Base-by-base conservation (phyloP, 2,888 invertebrate genomes). In the Zygaena filipendulae region DNA sequence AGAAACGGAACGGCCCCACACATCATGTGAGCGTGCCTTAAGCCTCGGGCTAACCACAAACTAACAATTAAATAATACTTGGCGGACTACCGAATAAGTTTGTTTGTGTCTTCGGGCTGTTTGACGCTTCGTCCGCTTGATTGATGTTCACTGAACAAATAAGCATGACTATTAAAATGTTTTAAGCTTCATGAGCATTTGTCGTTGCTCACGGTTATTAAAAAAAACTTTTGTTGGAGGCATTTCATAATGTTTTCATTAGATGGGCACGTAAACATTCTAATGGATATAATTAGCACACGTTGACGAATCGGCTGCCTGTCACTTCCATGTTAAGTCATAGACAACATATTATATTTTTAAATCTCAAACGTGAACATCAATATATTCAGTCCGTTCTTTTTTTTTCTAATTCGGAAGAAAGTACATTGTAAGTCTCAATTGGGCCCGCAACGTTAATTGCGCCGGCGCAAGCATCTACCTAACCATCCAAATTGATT, bases 51-150 rank as follows among this genome's bases (percentile, higher is more conserved):
- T 48, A 45, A 40, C 52, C 52, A 55, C 63, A 59, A 53, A 60
- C 67, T 58, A 63, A 69, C 68, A 74, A 77, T 79, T 75, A 79
- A 74, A 75, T 74, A 67, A 69, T 63, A 62, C 70, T 77, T 71
- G 72, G 54, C 42, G 43, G 58, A 67, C 77, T 77, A 75, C 77
- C 60, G 79, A 60, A 72, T 67, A 69, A 68, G 53, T 61, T 60
- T 16, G 7, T 4, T 4, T 16, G 16, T 66, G 59, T 59, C 75
- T 63, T 50, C 58, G 45, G 75, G 77, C 72, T 57, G 54, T 72
- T 69, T 68, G 57, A 67, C 67, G 63, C 71, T 58, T 53, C 54
- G 55, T 53, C 52, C 47, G 47, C 32, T 53, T 68, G 70, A 74
- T 67, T 69, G 66, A 75, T 71, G 72, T 49, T 45, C 36, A 30